phyloP scores from a whole-genome alignment of 92 coral and sea anemone genomes.

The Diadumene lineata region DNA sequence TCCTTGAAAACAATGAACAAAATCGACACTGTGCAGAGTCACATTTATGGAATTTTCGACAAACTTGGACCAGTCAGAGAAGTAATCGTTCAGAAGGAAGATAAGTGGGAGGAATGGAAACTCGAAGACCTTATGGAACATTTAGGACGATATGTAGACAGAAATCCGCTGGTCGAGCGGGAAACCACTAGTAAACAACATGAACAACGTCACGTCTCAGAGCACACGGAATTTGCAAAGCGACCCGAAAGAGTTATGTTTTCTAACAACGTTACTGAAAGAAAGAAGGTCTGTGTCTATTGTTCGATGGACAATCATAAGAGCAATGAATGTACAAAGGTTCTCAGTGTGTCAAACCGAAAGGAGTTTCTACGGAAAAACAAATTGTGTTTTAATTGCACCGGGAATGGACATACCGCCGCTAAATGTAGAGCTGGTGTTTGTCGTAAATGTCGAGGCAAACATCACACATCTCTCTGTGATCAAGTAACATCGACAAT shows the following conservation, averaged over 20 bases:
- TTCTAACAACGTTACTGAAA: constrained; percentile 9
- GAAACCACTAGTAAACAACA: constrained; percentile 16
- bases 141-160: constrained; percentile 27
- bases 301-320: constrained; percentile 26
- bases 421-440: constrained; percentile 52
- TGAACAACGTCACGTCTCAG: constrained; percentile 6
- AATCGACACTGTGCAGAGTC: constrained; percentile 33
- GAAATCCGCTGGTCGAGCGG: too few relatives aligned
- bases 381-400: constrained; percentile 52
- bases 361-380: constrained; percentile 34
- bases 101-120: constrained; percentile 57
- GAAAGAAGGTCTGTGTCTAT: constrained; percentile 38
- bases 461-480: constrained; percentile 56
- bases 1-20: constrained; percentile 56
- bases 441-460: constrained; percentile 49
- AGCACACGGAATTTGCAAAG: constrained; percentile 9
- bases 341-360: constrained; percentile 35
- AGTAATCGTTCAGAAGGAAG: constrained; percentile 40
- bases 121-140: constrained; percentile 51
- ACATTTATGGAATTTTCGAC: constrained; percentile 52
- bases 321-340: constrained; percentile 38
- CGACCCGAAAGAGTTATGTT: constrained; percentile 14
- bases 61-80: constrained; percentile 57
- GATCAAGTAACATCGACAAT: constrained; percentile 15
- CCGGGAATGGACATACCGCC: constrained; percentile 44